phyloP scores from a whole-genome alignment of 2,888 invertebrate genomes.

The Yponomeuta plumbellus region DNA sequence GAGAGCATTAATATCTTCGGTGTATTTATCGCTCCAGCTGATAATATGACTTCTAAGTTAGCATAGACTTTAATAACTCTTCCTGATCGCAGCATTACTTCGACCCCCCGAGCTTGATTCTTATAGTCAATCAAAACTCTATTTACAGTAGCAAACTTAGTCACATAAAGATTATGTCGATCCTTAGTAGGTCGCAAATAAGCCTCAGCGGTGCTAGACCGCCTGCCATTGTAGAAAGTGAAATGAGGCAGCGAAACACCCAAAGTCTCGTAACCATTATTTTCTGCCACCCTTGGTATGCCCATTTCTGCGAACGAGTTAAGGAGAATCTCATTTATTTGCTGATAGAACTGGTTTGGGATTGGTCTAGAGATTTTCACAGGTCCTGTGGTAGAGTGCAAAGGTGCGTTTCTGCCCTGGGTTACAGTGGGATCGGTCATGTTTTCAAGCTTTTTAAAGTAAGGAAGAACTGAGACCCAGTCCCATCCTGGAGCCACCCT shows the following conservation, averaged over 20 bases:
- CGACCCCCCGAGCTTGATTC: slow-evolving; percentile 43
- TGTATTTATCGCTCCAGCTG: slow-evolving; percentile 54
- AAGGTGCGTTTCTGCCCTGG: slow-evolving; percentile 29
- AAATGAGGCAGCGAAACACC: slow-evolving; percentile 42
- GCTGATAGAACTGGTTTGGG: slow-evolving; percentile 30
- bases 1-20: slow-evolving; percentile 60
- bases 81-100: slow-evolving; percentile 36
- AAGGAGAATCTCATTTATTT: slow-evolving; percentile 36
- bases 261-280: slow-evolving; percentile 36
- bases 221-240: slow-evolving; percentile 43
- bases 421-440: slow-evolving; percentile 42
- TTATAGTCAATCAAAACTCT: slow-evolving; percentile 47
- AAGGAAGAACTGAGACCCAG: slow-evolving; percentile 40
- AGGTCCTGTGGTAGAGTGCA: slow-evolving; percentile 45
- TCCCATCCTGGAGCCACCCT: slow-evolving; percentile 43
- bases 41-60: slow-evolving; percentile 50
- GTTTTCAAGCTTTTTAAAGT: slow-evolving; percentile 47
- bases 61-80: slow-evolving; percentile 40
- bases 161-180: slow-evolving; percentile 46
- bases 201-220: slow-evolving; percentile 59
- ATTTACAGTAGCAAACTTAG: slow-evolving; percentile 47
- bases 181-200: slow-evolving; percentile 42
- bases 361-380: slow-evolving; percentile 39
- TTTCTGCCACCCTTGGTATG: slow-evolving; percentile 38
- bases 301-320: slow-evolving; percentile 44